Evolutionary conservation across 2,113 vertebrate species (phyloP).

Genomic region (Oryzias melastigma): DNA sequence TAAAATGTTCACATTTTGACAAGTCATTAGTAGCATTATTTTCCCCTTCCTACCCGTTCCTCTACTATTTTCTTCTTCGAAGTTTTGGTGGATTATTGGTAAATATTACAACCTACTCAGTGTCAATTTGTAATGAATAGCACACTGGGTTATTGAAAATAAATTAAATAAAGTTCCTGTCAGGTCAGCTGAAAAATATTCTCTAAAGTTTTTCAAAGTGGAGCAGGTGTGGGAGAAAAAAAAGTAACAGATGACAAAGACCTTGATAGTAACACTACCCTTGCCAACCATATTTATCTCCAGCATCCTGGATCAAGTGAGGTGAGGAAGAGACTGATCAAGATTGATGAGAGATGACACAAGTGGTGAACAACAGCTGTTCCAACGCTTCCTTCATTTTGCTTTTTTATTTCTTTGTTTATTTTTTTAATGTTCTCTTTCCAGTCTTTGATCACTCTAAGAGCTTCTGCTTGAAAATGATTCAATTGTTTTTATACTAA

Average conservation of each 20-base stretch:
- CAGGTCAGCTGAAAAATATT: not conserved
- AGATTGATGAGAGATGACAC: constrained; percentile 28
- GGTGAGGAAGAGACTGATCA: constrained; percentile 10
- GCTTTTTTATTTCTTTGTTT: not conserved
- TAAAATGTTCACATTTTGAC: not conserved
- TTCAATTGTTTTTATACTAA: too few relatives aligned
- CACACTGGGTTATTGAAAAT: constrained; percentile 1
- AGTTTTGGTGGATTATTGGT: too few relatives aligned
- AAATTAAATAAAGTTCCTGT: not conserved
- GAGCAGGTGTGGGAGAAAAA: constrained; percentile 18
- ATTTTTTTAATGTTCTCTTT: not conserved
- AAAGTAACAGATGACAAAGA: constrained; percentile 36
- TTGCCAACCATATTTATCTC: constrained; percentile 19
- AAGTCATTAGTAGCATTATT: not conserved
- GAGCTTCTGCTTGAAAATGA: not conserved
- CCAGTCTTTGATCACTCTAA: not conserved
- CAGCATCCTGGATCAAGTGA: constrained; percentile 24
- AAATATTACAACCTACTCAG: constrained; percentile 29
- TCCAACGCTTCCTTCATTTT: constrained; percentile 6
- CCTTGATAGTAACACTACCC: constrained; percentile 33
- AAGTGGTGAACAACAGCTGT: constrained; percentile 18
- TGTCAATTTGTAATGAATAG: not conserved
- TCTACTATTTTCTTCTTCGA: not conserved
- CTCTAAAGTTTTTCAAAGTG: constrained; percentile 1
- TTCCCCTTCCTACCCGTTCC: too few relatives aligned